Conservation (phyloP, 2,797 vertebrate species). For the Typhlichthys subterraneus region DNA sequence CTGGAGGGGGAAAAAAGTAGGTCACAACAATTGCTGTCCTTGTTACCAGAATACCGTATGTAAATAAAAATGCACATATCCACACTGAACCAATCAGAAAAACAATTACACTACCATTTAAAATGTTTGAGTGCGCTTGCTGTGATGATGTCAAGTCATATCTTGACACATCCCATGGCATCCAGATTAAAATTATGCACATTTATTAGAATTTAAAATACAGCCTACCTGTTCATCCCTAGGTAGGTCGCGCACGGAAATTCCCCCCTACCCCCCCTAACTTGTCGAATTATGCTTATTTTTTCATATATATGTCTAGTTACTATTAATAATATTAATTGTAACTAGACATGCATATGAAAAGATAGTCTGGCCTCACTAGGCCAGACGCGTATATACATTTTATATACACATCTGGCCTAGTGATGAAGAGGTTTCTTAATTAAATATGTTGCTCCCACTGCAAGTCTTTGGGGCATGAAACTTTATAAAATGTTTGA, state of each 20-base stretch:
- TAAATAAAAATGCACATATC: slow-evolving; percentile 73
- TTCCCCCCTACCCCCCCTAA: no score
- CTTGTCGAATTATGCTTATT: no score
- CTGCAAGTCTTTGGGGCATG: slow-evolving; percentile 66
- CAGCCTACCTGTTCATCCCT: slow-evolving; percentile 35
- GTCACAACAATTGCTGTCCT: slow-evolving; percentile 70
- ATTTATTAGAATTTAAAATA: slow-evolving; percentile 68
- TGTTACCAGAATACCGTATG: slow-evolving; percentile 70
- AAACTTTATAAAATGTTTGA: slow-evolving; percentile 58
- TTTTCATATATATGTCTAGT: no score
- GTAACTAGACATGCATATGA: no score
- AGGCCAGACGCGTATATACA: no score
- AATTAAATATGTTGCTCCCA: slow-evolving; percentile 43
- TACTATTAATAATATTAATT: no score
- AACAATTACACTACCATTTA: slow-evolving; percentile 72
- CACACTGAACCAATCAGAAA: slow-evolving; percentile 71
- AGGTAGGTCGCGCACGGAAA: no score
- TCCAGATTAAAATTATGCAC: slow-evolving; percentile 72
- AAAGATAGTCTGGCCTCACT: no score
- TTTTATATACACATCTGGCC: no score
- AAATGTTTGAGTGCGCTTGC: slow-evolving; percentile 67
- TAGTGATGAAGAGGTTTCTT: no score
- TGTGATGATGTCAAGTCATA: slow-evolving; percentile 72
- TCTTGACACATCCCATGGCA: slow-evolving; percentile 68
- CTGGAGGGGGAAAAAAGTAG: slow-evolving; percentile 52